Evolutionary conservation across 2,113 vertebrate species (phyloP), one percentile per base, ranked within the genome.

Genomic region (Australoheros scitulus): DNA sequence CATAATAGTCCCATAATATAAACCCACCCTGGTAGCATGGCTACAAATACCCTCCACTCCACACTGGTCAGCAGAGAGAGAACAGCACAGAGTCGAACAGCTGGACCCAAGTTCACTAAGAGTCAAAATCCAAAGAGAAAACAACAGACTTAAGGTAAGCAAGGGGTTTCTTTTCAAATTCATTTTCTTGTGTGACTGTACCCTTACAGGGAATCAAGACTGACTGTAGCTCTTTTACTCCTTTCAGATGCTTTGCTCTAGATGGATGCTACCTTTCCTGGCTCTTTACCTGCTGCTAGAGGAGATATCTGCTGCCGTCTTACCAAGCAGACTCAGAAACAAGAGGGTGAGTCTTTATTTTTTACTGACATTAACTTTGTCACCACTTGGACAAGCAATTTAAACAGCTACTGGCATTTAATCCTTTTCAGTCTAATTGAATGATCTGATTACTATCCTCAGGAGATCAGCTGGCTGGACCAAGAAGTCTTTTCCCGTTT

Each of bases 21-120:
- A 96, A 96, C 94, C 94, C 95, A 94, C 93, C 93, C 96, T 90
- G 78, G 84, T 81, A 77, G 85, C 88, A 89, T 72, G 88, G 77
- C 93, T 95, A 96, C 94, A 96, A 95, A 96, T 93, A 95, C 91
- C 79, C 86, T 76, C 24, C 36, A 34, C 85, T 76, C n/a, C 47
- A 36, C 78, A 13, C 52, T 29, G 74, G 5, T 38, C 18, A 29
- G 24, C 76, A 22, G 9, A 75, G 32, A 72, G 65, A 50, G 3
- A 70, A 36, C 61, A 65, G 43, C 83, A 87, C 84, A 94, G 81
- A 92, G 74, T 61, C n/a, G 0, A 80, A 76, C 77, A 82, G 64
- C 47, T 24, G 43, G 75, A 64, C 17, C 63, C 43, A 57, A 72
- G 70, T 61, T n/a, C 76, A 7, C 74, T 52, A 38, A 55, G 64